Evolutionary conservation across 1,140 invertebrate genomes (phyloP).

Genomic region (Pararge aegeria): DNA sequence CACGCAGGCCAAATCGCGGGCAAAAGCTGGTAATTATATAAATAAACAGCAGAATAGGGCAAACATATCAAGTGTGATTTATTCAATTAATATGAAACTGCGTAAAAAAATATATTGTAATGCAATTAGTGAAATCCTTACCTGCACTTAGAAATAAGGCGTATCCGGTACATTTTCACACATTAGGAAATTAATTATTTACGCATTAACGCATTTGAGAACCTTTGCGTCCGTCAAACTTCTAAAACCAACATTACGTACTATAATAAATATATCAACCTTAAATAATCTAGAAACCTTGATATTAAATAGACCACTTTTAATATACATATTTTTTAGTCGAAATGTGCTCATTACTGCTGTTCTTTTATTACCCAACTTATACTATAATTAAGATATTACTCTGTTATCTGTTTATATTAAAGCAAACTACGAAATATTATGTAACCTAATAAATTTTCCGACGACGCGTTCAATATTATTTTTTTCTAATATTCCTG

Average conservation of each 20-base stretch:
- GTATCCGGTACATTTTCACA: neutral
- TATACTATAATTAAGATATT: neutral
- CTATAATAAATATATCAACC: neutral
- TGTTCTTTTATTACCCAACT: neutral
- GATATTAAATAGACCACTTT: neutral
- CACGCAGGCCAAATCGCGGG: no score
- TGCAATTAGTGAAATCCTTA: no score
- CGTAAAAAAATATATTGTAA: no score
- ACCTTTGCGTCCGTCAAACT: neutral
- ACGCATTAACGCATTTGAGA: neutral
- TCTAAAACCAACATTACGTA: neutral
- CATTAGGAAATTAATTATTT: neutral
- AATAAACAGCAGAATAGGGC: no score
- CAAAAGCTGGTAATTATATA: no score
- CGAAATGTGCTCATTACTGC: neutral
- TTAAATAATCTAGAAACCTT: neutral
- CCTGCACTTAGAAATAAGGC: neutral
- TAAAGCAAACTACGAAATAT: neutral
- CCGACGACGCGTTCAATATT: no score
- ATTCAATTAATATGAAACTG: no score
- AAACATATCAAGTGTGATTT: no score
- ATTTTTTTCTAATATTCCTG: no score
- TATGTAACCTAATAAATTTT: neutral
- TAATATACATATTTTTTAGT: neutral
- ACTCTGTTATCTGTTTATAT: neutral